These are phyloP conservation scores for Phalacrocorax brasilianus DNA, from an alignment of 2,113 vertebrate genomes.

Conservation along the genomic window DNA sequence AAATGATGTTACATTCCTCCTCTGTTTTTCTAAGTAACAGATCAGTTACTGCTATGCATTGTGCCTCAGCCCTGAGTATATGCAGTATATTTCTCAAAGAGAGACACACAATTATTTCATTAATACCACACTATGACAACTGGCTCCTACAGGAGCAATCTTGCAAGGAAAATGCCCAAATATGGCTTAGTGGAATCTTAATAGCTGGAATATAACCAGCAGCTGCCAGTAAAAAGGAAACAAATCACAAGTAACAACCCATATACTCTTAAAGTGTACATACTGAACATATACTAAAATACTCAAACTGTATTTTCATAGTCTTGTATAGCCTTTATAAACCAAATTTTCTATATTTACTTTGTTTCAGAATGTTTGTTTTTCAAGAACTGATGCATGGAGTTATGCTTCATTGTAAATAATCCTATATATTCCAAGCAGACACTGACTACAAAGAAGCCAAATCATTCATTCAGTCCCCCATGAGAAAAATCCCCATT, in stretches of 20 bases:
- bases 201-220: neutral
- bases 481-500: neutral
- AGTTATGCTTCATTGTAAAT: neutral
- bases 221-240: neutral
- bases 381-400: neutral
- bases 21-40: neutral
- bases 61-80: neutral
- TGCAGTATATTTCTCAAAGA: neutral
- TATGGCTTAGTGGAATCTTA: neutral
- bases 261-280: neutral
- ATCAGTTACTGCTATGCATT: neutral
- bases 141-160: neutral
- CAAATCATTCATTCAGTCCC: neutral
- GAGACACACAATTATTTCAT: neutral
- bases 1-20: neutral
- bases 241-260: neutral
- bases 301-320: neutral
- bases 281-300: neutral
- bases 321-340: neutral
- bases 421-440: neutral
- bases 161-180: neutral
- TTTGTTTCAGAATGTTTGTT: neutral
- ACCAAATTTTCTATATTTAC: neutral
- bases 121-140: neutral
- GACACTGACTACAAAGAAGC: neutral